A percentile compares a stretch with the other conserved stretches of the same genome.
Conservation (phyloP, 2,113 vertebrate genomes). For the Pollimyrus isidori region DNA sequence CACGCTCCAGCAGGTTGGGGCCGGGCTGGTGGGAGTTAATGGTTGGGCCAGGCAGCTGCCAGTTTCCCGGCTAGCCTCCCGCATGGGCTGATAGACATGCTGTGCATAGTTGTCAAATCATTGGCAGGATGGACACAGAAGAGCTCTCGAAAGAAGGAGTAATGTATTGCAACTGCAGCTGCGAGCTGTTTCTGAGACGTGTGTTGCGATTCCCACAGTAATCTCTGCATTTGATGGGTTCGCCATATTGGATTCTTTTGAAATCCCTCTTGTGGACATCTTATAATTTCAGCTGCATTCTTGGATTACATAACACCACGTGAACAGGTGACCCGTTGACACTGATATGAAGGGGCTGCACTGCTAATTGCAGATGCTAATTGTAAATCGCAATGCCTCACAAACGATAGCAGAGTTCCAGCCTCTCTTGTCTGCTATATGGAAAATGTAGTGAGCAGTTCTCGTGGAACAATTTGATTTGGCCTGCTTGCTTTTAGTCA, state of each 20-base stretch:
- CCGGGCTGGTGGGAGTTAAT: not conserved
- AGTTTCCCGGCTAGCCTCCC: not conserved
- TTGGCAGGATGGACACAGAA: constrained; percentile 1
- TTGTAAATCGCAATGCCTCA: not conserved
- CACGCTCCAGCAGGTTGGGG: not conserved
- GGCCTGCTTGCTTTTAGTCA: constrained; percentile 19
- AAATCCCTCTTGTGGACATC: not conserved
- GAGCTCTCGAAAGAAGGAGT: constrained; percentile 26
- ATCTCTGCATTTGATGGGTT: not conserved
- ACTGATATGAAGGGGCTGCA: not conserved
- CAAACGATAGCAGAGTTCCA: not conserved
- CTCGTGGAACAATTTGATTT: constrained; percentile 17
- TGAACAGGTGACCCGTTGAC: not conserved
- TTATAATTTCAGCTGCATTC: not conserved
- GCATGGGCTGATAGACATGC: not conserved
- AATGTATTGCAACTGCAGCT: constrained; percentile 32
- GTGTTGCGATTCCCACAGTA: not conserved
- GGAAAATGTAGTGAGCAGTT: not conserved
- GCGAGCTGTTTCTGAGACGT: not conserved
- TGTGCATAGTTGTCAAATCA: not conserved
- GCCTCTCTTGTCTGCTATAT: not conserved
- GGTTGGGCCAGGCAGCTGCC: not conserved
- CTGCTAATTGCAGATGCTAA: not conserved
- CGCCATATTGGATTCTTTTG: not conserved
- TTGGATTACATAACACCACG: not conserved